Evolutionary conservation across 1,140 invertebrate genomes (phyloP).

Genomic region (Chionoecetes opilio): DNA sequence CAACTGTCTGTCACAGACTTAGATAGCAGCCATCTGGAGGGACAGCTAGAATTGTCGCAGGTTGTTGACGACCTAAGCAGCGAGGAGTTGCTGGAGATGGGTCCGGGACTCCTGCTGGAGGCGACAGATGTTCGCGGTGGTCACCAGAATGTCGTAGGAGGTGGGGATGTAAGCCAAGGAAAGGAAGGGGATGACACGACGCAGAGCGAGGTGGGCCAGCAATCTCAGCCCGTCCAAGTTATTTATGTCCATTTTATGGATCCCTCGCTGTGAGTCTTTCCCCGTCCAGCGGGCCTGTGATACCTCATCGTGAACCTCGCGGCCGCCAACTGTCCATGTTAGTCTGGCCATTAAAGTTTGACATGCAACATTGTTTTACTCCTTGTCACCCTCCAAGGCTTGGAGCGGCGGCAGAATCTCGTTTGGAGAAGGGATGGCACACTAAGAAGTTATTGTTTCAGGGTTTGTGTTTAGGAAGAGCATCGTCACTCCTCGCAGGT

Average conservation of each 20-base stretch:
- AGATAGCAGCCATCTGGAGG: conserved; percentile 66
- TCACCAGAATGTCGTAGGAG: not conserved
- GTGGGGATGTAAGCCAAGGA: not conserved
- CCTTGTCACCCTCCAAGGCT: not conserved
- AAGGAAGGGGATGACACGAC: not conserved
- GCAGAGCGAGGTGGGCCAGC: not conserved
- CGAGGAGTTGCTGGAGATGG: conserved; percentile 70
- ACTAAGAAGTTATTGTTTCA: too few species aligned
- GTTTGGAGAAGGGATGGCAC: too few species aligned
- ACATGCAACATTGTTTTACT: not conserved
- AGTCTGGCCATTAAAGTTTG: not conserved
- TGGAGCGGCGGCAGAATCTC: too few species aligned
- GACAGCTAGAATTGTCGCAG: conserved; percentile 68
- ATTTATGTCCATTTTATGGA: conserved; percentile 73
- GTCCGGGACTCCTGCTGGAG: conserved; percentile 66
- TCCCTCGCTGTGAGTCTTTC: not conserved
- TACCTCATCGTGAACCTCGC: not conserved
- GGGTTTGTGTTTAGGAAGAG: too few species aligned
- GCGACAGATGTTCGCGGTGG: conserved; percentile 38
- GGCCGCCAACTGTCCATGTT: not conserved
- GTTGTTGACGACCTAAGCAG: conserved; percentile 73
- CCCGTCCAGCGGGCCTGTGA: not conserved
- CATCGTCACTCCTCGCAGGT: too few species aligned
- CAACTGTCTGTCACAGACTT: conserved; percentile 64
- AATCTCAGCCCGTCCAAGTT: conserved; percentile 70